Evolutionary conservation across 2,797 vertebrate species (phyloP).

Genomic region (Amniataba percoides): DNA sequence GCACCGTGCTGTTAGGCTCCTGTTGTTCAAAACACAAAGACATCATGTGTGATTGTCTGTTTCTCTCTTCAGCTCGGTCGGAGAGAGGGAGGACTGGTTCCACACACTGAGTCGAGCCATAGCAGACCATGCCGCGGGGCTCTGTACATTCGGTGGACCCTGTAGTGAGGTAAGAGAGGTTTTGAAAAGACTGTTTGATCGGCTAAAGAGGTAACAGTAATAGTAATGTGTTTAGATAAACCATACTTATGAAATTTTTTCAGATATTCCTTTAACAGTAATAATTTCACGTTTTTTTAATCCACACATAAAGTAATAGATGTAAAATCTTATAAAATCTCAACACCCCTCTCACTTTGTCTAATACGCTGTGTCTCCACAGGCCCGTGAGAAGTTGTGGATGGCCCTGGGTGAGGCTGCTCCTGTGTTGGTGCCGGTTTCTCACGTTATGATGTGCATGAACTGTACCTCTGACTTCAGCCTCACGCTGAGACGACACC

Average conservation of each 20-base stretch:
- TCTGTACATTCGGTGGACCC: slow-evolving; percentile 85
- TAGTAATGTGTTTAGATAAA: neutral
- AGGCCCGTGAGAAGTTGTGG: slow-evolving; percentile 94
- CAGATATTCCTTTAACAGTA: too few species aligned
- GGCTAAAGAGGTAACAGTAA: neutral
- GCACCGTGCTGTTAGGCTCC: neutral
- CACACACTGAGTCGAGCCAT: slow-evolving; percentile 92
- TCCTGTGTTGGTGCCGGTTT: slow-evolving; percentile 92
- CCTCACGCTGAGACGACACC: slow-evolving; percentile 93
- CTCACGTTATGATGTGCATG: slow-evolving; percentile 98
- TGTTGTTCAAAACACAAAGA: neutral
- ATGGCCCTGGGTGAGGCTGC: slow-evolving; percentile 93
- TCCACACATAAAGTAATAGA: too few species aligned
- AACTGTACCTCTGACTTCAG: slow-evolving; percentile 97
- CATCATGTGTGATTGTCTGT: neutral
- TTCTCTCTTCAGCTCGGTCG: slow-evolving; percentile 88
- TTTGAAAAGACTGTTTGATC: neutral
- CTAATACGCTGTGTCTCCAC: slow-evolving; percentile 20
- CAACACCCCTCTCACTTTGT: neutral
- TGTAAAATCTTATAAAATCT: neutral
- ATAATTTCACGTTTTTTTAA: neutral
- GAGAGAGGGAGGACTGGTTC: slow-evolving; percentile 97
- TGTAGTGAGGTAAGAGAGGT: slow-evolving; percentile 81
- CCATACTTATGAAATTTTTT: neutral
- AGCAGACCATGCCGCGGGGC: slow-evolving; percentile 86